Evolutionary conservation across 35 echinoderm and acorn worm genomes (phyloP).

Genomic region (Acanthaster planci): DNA sequence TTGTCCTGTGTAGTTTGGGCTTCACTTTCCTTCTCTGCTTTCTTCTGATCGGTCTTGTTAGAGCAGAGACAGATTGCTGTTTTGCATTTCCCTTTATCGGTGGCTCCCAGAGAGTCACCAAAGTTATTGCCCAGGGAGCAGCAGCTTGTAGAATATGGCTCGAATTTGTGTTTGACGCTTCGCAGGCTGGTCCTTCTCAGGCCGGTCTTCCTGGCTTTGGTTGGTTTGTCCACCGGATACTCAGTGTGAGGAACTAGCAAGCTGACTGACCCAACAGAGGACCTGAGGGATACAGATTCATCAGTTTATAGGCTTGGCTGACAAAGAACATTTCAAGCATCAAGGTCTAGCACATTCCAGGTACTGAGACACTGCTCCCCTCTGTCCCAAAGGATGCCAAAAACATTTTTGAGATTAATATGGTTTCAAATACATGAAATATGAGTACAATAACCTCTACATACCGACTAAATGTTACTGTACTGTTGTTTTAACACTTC

Average conservation of each 20-base stretch:
- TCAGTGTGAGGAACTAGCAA: slow-evolving; percentile 36
- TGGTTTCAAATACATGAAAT: too few relatives aligned
- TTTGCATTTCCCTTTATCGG: neutral
- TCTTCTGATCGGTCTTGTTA: neutral
- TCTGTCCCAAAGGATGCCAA: too few relatives aligned
- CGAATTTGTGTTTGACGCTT: neutral
- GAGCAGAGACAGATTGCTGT: neutral
- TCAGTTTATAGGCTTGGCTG: too few relatives aligned
- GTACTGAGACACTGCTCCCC: too few relatives aligned
- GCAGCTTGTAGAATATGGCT: slow-evolving; percentile 33
- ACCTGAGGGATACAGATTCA: neutral
- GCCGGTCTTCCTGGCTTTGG: slow-evolving; percentile 39
- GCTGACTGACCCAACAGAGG: slow-evolving; percentile 27
- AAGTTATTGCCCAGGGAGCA: neutral
- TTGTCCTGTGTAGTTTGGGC: neutral
- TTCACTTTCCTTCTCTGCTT: neutral
- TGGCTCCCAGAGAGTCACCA: neutral
- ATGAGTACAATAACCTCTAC: too few relatives aligned
- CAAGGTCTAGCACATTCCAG: too few relatives aligned
- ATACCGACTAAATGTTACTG: too few relatives aligned
- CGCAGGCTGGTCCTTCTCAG: slow-evolving; percentile 3
- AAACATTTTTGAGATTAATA: too few relatives aligned
- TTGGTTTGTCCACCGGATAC: slow-evolving; percentile 1
- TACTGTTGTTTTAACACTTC: too few relatives aligned
- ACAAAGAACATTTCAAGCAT: too few relatives aligned